Base-by-base conservation (phyloP, 2,797 vertebrate genomes). In the Dermochelys coriacea region DNA sequence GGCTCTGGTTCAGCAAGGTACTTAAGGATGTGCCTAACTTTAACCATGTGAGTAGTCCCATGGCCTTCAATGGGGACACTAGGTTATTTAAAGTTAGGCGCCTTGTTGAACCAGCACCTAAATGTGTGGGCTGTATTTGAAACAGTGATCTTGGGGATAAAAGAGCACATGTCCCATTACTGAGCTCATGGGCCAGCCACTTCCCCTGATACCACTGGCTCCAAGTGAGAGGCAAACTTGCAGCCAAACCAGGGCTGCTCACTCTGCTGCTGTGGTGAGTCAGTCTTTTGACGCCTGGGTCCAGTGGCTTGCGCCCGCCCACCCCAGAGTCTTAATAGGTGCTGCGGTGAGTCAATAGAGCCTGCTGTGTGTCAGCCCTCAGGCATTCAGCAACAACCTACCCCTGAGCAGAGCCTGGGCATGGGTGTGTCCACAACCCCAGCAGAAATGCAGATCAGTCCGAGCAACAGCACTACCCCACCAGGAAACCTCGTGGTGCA, bases 61-160 rank as follows among this genome's bases (percentile, higher is more conserved):
- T 4, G 78, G 78, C 15, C 61, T 74, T 12, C 2, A 82, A 37
- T 5, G 59, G 31, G 59, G 61, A 61, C 6, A 61, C 59, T 61
- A 59, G 14, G 7, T 55, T 47, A 55, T 88, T 81, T 45, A 71
- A 74, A 80, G 51, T 79, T 61, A 64, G 50, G 34, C 34, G 75
- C 27, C 15, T 8, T 85, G 29, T 29, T 86, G 68, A 83, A n/a
- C 25, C 18, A 61, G 6, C 31, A 34, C 29, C 68, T 21, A 25
- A 31, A 77, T 82, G 19, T 31, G 37, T 45, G 54, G 0, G 29
- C 86, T 74, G 54, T 71, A 49, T 6, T 55, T 37, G 37, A 87
- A 82, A 49, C 51, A 1, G 0, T 9, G 68, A 1, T 15, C 54
- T 45, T 81, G 55, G 12, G 34, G 47, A 0, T 41, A 31, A 86